Conservation (phyloP, 2,797 vertebrate genomes). For the Jordanella pulchra region DNA sequence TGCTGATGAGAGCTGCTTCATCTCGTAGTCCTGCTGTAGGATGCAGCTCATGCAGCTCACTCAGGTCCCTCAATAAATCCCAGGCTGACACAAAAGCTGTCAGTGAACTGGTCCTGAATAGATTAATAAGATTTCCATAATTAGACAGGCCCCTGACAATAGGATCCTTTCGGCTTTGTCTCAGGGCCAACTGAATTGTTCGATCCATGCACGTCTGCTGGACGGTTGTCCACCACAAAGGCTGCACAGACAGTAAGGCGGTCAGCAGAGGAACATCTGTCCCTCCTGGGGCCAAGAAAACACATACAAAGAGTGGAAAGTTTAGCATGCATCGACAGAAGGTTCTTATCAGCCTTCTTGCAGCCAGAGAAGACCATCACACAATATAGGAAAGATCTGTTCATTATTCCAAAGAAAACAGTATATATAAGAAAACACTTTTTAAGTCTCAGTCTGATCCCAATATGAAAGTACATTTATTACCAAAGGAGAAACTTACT, state of each 20-base stretch:
- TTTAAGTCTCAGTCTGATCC: neutral
- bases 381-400: slow-evolving; percentile 32
- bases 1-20: slow-evolving; percentile 61
- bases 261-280: slow-evolving; percentile 82
- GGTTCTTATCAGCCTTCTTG: slow-evolving; percentile 53
- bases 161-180: slow-evolving; percentile 93
- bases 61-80: slow-evolving; percentile 84
- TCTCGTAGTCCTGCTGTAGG: slow-evolving; percentile 67
- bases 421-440: neutral
- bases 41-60: slow-evolving; percentile 78
- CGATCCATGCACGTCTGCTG: slow-evolving; percentile 82
- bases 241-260: slow-evolving; percentile 80
- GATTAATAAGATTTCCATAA: slow-evolving; percentile 99
- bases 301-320: slow-evolving; percentile 51
- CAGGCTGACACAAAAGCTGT: slow-evolving; percentile 82
- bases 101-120: slow-evolving; percentile 88
- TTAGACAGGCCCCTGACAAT: slow-evolving; percentile 91
- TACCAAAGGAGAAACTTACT: neutral
- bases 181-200: slow-evolving; percentile 86
- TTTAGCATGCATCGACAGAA: slow-evolving; percentile 51
- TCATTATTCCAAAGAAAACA: slow-evolving; percentile 12
- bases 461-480: neutral
- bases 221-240: slow-evolving; percentile 74
- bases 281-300: slow-evolving; percentile 70
- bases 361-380: slow-evolving; percentile 32